Percentiles rank a stretch among this genome's conserved stretches.
Conservation (phyloP, 1,140 invertebrate species). For the Drosophila parabipectinata region DNA sequence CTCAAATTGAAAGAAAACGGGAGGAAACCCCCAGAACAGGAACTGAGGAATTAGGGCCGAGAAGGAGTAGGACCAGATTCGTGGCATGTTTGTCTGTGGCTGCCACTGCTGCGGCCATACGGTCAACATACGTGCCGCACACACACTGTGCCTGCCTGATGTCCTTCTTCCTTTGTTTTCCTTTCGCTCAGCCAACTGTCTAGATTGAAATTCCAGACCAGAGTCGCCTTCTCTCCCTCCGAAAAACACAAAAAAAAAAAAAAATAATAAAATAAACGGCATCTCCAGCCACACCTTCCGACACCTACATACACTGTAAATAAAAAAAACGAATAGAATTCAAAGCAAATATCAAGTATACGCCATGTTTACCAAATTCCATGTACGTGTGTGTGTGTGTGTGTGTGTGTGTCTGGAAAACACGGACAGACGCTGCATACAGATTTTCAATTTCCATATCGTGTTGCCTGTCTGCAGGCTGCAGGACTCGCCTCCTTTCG, state of each 20-base stretch:
- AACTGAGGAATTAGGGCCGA: background rate
- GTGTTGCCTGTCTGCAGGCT: constrained; percentile 25
- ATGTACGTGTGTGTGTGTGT: background rate
- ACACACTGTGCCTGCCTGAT: background rate
- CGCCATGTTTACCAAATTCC: background rate
- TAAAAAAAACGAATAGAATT: background rate
- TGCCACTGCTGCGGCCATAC: constrained; percentile 54
- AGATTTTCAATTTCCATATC: constrained; percentile 73
- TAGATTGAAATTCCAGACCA: constrained; percentile 58
- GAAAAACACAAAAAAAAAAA: no score
- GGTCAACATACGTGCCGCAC: constrained; percentile 43
- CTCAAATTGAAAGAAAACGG: constrained; percentile 65
- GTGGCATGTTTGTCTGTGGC: constrained; percentile 68
- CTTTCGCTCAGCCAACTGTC: constrained; percentile 18
- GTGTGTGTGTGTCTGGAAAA: background rate
- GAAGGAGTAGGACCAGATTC: constrained; percentile 2
- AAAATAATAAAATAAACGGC: background rate
- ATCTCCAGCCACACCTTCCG: no score
- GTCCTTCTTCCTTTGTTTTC: constrained; percentile 3
- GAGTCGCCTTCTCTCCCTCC: background rate
- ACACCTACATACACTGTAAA: background rate
- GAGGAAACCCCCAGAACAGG: constrained; percentile 8
- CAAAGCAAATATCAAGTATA: constrained; percentile 1
- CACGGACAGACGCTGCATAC: constrained; percentile 36
- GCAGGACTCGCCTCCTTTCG: constrained; percentile 15